Percentiles rank a stretch among this genome's conserved stretches.
These are phyloP conservation scores for Thymelicus sylvestris DNA, from an alignment of 2,888 invertebrate genomes.

Conservation along the genomic window DNA sequence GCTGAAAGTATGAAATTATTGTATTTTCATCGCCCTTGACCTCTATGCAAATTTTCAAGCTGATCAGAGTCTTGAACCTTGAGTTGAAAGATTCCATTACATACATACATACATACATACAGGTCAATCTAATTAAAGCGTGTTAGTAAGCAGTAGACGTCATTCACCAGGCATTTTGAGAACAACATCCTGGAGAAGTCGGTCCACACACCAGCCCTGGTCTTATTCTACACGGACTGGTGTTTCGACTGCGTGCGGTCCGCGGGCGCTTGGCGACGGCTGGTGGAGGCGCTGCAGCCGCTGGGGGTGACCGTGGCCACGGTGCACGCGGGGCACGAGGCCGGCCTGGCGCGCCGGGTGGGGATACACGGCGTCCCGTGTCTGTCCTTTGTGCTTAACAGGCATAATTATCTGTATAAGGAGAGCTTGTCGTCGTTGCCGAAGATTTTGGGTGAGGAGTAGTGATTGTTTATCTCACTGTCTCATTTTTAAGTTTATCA, in stretches of 20 bases:
- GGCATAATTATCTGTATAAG: slow-evolving; percentile 93
- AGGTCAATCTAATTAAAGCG: no score
- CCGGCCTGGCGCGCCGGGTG: slow-evolving; percentile 89
- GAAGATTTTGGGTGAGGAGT: slow-evolving; percentile 89
- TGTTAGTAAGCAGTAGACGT: no score
- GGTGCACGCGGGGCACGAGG: slow-evolving; percentile 92
- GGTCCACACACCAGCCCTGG: slow-evolving; percentile 91
- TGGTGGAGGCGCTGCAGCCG: slow-evolving; percentile 94
- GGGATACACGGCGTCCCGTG: slow-evolving; percentile 93
- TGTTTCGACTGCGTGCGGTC: slow-evolving; percentile 96
- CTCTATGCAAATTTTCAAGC: no score
- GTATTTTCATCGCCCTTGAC: no score
- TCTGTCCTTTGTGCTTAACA: slow-evolving; percentile 92
- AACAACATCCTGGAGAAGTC: slow-evolving; percentile 94
- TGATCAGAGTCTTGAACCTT: no score
- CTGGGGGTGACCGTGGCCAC: slow-evolving; percentile 93
- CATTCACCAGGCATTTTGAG: slow-evolving; percentile 89
- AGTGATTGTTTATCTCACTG: no score
- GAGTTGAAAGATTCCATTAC: no score
- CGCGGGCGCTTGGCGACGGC: slow-evolving; percentile 93
- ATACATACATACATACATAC: no score
- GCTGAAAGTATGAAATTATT: no score
- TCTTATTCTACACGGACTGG: slow-evolving; percentile 97
- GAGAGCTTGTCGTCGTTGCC: slow-evolving; percentile 92
- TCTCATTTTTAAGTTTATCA: no score